Base-by-base conservation (phyloP, 2,888 invertebrate genomes). In the Drosophila dives region DNA sequence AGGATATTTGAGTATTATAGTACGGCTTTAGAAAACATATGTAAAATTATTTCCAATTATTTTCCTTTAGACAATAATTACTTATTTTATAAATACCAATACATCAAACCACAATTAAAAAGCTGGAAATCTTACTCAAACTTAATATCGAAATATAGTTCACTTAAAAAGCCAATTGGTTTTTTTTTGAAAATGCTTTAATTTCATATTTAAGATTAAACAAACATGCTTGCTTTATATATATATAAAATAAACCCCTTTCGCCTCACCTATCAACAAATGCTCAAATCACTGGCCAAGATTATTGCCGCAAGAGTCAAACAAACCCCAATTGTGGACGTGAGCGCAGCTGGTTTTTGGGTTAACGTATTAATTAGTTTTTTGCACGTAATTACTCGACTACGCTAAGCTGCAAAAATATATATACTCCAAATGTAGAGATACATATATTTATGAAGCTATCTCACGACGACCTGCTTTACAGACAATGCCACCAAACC, bases 361-460 rank as follows among this genome's bases (percentile, higher is more conserved):
- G 90, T 90, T 87, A 90, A 76, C 70, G 90, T 76, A 75, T 86
- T 90, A 90, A 90, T 86, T 85, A 90, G 85, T 79, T 82, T 81
- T 77, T 72, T 45, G 66, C 59, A 54, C 62, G 83, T 80, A 90
- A 86, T 84, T 88, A 84, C 70, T 42, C 34, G 15, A 40, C 20
- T 34, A 45, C 45, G 15, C 23, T 23, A 20, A 7, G 20, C 45
- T 15, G 15, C 45, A 4, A 15, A 20, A 15, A 20, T 12, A 45
- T 7, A 45, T 7, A 3, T 45, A 20, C 7, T 23, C 8, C 23
- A 45, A 45, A 23, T 45, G 45, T 23, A 26, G 23, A 45, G 23
- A 23, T 15, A 20, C 7, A 23, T 8, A 45, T 7, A 45, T 15
- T 17, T 17, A 15, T 64, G 49, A 69, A 61, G 66, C 71, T 67